phyloP scores from a whole-genome alignment of 2,797 vertebrate genomes.

The Carcharodon carcharias region DNA sequence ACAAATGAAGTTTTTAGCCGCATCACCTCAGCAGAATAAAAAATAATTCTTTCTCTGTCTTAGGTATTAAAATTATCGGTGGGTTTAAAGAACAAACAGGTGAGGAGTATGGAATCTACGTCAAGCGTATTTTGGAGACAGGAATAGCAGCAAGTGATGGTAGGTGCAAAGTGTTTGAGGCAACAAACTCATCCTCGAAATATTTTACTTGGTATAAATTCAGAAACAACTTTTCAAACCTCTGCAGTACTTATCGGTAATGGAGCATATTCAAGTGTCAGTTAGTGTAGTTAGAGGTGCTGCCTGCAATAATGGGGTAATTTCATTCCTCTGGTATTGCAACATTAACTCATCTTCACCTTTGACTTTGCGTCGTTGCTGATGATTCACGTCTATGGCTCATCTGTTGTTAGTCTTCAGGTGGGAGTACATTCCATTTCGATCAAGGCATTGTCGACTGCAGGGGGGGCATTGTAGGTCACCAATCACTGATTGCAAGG shows the following conservation, averaged over 20 bases:
- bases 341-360: neutral
- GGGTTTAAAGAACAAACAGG: slow-evolving; percentile 65
- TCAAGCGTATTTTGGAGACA: slow-evolving; percentile 70
- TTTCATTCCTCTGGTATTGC: neutral
- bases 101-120: slow-evolving; percentile 76
- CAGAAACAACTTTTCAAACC: neutral
- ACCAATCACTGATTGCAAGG: no score
- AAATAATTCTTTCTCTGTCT: neutral
- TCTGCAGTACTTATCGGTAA: neutral
- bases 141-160: slow-evolving; percentile 69
- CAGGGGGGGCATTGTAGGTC: neutral
- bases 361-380: no score
- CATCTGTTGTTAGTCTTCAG: no score
- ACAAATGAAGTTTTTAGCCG: neutral
- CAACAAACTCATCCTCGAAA: neutral
- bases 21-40: neutral
- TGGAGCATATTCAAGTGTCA: neutral
- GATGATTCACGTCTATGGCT: no score
- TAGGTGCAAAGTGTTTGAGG: slow-evolving; percentile 44
- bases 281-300: neutral
- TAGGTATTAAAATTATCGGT: slow-evolving; percentile 78
- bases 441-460: neutral
- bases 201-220: neutral
- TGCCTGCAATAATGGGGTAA: neutral
- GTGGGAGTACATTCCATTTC: neutral